Evolutionary conservation across 2,797 vertebrate species (phyloP).

Genomic region (Chlorospingus flavigularis): DNA sequence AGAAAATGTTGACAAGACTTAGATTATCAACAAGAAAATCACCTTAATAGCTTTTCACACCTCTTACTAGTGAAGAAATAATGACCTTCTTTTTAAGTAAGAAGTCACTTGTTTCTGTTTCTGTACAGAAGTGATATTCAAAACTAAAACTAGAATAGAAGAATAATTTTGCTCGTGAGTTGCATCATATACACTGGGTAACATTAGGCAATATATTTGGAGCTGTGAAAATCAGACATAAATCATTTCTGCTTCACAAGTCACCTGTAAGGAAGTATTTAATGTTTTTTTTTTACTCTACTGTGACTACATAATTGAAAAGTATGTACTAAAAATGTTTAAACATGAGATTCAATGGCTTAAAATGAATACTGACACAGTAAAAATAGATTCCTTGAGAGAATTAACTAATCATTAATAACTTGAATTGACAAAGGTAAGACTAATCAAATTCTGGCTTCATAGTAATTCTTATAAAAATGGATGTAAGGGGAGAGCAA

Average conservation of each 20-base stretch:
- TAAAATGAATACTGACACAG: constrained; percentile 59
- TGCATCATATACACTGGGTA: neutral
- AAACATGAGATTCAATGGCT: constrained; percentile 61
- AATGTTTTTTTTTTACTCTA: constrained; percentile 23
- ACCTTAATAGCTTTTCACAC: neutral
- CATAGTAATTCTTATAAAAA: constrained; percentile 58
- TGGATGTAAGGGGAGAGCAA: constrained; percentile 14
- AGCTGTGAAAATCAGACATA: constrained; percentile 54
- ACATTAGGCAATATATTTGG: constrained; percentile 46
- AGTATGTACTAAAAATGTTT: constrained; percentile 68
- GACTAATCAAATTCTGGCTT: constrained; percentile 60
- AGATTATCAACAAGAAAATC: neutral
- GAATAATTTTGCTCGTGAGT: neutral
- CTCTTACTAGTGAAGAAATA: neutral
- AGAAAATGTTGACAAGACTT: constrained; percentile 1
- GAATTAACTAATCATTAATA: constrained; percentile 72
- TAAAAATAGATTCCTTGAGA: constrained; percentile 69
- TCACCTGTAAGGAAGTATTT: constrained; percentile 53
- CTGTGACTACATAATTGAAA: constrained; percentile 62
- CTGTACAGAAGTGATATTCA: neutral
- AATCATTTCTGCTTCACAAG: constrained; percentile 55
- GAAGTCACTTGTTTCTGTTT: neutral
- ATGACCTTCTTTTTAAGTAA: neutral
- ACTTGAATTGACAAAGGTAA: constrained; percentile 66
- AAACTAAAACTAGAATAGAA: neutral